These are phyloP conservation scores for Ligdia adustata DNA, from an alignment of 2,888 invertebrate species.

Conservation along the genomic window DNA sequence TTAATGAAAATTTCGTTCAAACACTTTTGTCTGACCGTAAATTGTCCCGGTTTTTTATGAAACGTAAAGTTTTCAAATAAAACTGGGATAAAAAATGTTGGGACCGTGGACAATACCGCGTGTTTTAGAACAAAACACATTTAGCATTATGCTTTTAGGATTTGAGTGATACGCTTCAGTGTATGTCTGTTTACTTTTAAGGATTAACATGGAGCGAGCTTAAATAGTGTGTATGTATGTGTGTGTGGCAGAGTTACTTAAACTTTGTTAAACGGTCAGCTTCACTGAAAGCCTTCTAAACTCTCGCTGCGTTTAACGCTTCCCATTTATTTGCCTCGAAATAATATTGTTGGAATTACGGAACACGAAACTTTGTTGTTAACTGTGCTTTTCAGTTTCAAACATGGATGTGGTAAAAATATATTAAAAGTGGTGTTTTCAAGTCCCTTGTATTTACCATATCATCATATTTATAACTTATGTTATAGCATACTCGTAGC, in stretches of 20 bases:
- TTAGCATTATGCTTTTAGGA: slow-evolving; percentile 61
- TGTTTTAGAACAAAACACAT: background rate
- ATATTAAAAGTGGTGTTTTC: background rate
- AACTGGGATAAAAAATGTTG: background rate
- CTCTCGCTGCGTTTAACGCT: slow-evolving; percentile 58
- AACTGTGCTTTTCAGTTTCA: slow-evolving; percentile 15
- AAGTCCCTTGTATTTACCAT: too few relatives aligned
- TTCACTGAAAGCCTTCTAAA: slow-evolving; percentile 69
- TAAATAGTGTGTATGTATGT: slow-evolving; percentile 55
- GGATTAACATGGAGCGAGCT: slow-evolving; percentile 64
- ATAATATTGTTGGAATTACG: slow-evolving; percentile 56
- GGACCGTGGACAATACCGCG: slow-evolving; percentile 1
- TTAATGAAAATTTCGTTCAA: slow-evolving; percentile 44
- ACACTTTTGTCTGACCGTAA: slow-evolving; percentile 15
- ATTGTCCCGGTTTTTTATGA: slow-evolving; percentile 5
- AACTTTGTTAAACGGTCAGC: slow-evolving; percentile 74
- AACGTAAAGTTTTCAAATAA: slow-evolving; percentile 1
- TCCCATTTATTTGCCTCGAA: slow-evolving; percentile 53
- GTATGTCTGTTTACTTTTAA: slow-evolving; percentile 69
- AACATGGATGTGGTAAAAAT: slow-evolving; percentile 5
- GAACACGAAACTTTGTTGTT: slow-evolving; percentile 37
- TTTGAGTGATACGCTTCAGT: slow-evolving; percentile 62
- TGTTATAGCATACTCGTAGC: too few relatives aligned
- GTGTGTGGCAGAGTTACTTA: slow-evolving; percentile 63
- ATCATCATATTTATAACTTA: too few relatives aligned